phyloP scores from a whole-genome alignment of 2,888 invertebrate genomes.

The Cantharis lateralis region DNA sequence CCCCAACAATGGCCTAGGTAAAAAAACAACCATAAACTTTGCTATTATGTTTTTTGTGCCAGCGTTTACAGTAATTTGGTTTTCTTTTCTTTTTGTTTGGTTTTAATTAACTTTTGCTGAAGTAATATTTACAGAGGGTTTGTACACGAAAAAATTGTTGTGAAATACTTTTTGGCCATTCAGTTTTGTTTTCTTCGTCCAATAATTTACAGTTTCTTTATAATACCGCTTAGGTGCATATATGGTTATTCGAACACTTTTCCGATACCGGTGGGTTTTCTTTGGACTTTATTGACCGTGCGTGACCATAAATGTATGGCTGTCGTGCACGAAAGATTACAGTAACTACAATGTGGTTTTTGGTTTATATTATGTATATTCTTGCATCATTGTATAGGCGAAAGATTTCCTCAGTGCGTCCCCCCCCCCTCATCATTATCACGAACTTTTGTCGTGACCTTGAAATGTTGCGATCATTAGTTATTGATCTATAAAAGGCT shows the following conservation, averaged over 20 bases:
- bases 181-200: too few relatives aligned
- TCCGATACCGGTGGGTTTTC: not conserved
- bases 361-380: not conserved
- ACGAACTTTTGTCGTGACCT: not conserved
- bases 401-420: not conserved
- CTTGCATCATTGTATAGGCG: not conserved
- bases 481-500: not conserved
- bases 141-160: too few relatives aligned
- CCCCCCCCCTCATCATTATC: too few relatives aligned
- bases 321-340: not conserved
- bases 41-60: not conserved
- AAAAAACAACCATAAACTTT: not conserved
- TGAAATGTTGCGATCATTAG: not conserved
- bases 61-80: not conserved
- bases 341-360: not conserved
- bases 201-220: too few relatives aligned
- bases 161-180: too few relatives aligned
- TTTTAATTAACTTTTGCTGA: not conserved
- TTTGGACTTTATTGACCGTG: not conserved
- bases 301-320: not conserved
- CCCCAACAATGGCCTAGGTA: slow-evolving; percentile 78
- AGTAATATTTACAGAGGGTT: not conserved
- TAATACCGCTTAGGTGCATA: not conserved
- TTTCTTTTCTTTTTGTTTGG: not conserved
- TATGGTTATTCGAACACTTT: not conserved